These are phyloP conservation scores for Achlya flavicornis DNA, from an alignment of 2,888 invertebrate genomes.

Conservation along the genomic window DNA sequence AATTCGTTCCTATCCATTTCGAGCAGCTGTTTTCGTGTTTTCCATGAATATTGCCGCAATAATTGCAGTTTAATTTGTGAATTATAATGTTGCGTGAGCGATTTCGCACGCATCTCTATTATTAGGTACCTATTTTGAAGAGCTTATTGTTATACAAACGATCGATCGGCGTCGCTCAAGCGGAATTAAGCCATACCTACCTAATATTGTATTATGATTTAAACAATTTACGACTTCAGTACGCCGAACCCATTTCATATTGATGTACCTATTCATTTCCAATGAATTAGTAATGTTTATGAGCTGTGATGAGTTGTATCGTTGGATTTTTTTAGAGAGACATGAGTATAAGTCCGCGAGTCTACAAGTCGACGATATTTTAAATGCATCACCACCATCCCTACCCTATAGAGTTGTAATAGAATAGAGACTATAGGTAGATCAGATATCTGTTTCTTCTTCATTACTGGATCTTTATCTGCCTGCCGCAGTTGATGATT, in stretches of 20 bases:
- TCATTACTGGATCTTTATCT: no score
- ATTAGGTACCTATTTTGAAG: not conserved
- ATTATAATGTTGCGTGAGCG: constrained; percentile 13
- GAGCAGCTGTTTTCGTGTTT: constrained; percentile 9
- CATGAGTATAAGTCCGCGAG: no score
- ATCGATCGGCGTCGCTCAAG: not conserved
- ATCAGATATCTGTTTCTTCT: no score
- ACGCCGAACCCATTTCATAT: not conserved
- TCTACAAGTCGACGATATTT: no score
- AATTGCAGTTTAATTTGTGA: constrained; percentile 11
- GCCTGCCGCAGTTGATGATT: no score
- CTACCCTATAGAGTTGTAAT: no score
- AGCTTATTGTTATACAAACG: constrained; percentile 11
- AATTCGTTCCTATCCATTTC: constrained; percentile 13
- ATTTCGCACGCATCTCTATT: constrained; percentile 11
- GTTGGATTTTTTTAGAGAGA: no score
- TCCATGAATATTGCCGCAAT: constrained; percentile 11
- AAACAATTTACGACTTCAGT: constrained; percentile 3
- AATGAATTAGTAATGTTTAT: constrained; percentile 3
- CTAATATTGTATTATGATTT: constrained; percentile 5
- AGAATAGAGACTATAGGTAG: no score
- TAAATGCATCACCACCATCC: no score
- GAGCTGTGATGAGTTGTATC: not conserved
- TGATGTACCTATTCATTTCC: not conserved
- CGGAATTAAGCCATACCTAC: constrained; percentile 1